phyloP scores from a whole-genome alignment of 2,797 vertebrate species.

The Columba guinea region DNA sequence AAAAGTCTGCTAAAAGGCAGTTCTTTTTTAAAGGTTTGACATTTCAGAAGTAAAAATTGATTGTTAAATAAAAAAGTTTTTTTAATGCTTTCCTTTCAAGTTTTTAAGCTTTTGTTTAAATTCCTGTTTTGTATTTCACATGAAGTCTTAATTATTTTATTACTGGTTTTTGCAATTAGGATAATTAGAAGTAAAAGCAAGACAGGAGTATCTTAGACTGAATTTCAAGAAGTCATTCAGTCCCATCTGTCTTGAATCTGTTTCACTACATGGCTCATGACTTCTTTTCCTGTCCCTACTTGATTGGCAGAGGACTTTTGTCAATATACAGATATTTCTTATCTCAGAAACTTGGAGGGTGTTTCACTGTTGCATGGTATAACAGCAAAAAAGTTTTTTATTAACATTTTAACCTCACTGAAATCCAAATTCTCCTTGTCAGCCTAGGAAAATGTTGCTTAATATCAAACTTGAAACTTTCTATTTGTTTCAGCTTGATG shows the following conservation, averaged over 20 bases:
- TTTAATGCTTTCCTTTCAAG: background rate
- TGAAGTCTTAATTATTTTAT: background rate
- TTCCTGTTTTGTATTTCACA: background rate
- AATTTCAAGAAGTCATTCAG: background rate
- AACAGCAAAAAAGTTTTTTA: background rate
- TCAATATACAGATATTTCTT: background rate
- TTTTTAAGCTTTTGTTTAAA: background rate
- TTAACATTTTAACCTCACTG: background rate
- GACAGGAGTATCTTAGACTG: background rate
- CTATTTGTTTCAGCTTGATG: background rate
- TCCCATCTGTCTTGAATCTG: background rate
- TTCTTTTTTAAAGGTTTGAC: background rate
- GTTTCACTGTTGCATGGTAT: background rate
- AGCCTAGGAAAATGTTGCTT: background rate
- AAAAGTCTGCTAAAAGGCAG: background rate
- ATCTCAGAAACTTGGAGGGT: background rate
- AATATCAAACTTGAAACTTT: background rate
- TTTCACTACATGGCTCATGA: background rate
- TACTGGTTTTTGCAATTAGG: background rate
- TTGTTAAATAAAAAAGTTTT: background rate
- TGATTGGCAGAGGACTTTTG: background rate
- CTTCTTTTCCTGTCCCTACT: background rate
- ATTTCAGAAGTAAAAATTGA: background rate
- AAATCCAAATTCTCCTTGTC: background rate
- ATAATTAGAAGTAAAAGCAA: background rate